A percentile compares a stretch with the other conserved stretches of the same genome.
Evolutionary conservation across 1,140 invertebrate genomes (phyloP).

Genomic region (Drosophila ercepeae): DNA sequence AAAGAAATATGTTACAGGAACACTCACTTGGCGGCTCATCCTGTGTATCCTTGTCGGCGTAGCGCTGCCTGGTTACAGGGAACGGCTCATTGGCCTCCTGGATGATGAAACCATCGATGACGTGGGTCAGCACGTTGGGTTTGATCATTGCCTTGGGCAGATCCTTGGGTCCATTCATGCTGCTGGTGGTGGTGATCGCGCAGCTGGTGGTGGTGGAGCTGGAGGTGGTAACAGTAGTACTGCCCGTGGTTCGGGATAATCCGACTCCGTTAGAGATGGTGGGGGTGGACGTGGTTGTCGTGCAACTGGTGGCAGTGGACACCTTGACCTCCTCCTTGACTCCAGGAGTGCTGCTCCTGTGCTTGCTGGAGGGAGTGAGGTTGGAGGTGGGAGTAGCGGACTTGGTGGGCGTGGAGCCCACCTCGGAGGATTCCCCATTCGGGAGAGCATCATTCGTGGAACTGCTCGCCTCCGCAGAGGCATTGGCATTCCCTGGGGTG

Average conservation of each 20-base stretch:
- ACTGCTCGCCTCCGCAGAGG: conserved; percentile 49
- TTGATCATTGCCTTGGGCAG: conserved; percentile 97
- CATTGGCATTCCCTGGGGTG: conserved; percentile 13
- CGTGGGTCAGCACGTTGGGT: conserved; percentile 97
- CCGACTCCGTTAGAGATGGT: conserved; percentile 34
- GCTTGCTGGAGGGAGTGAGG: conserved; percentile 60
- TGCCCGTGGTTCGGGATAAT: conserved; percentile 11
- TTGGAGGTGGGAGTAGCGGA: conserved; percentile 69
- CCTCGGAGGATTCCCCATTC: conserved; percentile 52
- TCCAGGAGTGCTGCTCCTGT: conserved; percentile 32
- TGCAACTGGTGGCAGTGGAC: conserved; percentile 54
- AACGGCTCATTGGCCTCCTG: conserved; percentile 96
- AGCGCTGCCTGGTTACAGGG: conserved; percentile 88
- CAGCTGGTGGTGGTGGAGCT: conserved; percentile 3
- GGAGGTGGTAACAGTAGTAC: conserved; percentile 1
- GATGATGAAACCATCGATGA: conserved; percentile 98
- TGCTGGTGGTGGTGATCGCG: conserved; percentile 19
- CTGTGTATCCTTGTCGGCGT: conserved; percentile 84
- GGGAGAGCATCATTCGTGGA: conserved; percentile 39
- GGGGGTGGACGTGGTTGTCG: conserved; percentile 70
- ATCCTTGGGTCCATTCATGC: conserved; percentile 82
- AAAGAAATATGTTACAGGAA: neutral
- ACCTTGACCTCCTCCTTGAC: conserved; percentile 65
- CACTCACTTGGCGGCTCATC: conserved; percentile 88
- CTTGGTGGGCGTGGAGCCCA: conserved; percentile 71